These are phyloP conservation scores for Tillus elongatus DNA, from an alignment of 2,888 invertebrate genomes.

Conservation along the genomic window DNA sequence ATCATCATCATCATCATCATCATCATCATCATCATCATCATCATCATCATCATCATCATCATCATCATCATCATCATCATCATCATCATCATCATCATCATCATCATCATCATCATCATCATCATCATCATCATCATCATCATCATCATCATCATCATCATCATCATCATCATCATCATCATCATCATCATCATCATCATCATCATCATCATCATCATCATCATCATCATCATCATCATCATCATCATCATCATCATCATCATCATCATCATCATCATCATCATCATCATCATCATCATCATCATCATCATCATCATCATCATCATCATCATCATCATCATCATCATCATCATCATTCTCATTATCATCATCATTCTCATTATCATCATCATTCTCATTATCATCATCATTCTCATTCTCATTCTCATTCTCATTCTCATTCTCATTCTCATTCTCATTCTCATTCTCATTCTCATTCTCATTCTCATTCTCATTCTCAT, in stretches of 20 bases:
- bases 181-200: slow-evolving; percentile 3
- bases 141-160: slow-evolving; percentile 3
- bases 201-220: slow-evolving; percentile 3
- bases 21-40: slow-evolving; percentile 3
- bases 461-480: neutral
- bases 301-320: slow-evolving; percentile 3
- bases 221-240: slow-evolving; percentile 3
- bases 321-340: slow-evolving; percentile 3
- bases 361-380: too few relatives aligned
- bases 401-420: too few relatives aligned
- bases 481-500: neutral
- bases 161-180: slow-evolving; percentile 3
- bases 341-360: too few relatives aligned
- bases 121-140: slow-evolving; percentile 3
- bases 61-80: slow-evolving; percentile 3
- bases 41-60: slow-evolving; percentile 3
- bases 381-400: too few relatives aligned
- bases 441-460: neutral
- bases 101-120: slow-evolving; percentile 3
- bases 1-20: slow-evolving; percentile 3
- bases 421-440: neutral
- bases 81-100: slow-evolving; percentile 3
- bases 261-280: slow-evolving; percentile 3
- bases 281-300: slow-evolving; percentile 2
- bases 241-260: slow-evolving; percentile 3